These are phyloP conservation scores for Paedocypris micromegethes DNA, from an alignment of 2,797 vertebrate species.

Conservation along the genomic window DNA sequence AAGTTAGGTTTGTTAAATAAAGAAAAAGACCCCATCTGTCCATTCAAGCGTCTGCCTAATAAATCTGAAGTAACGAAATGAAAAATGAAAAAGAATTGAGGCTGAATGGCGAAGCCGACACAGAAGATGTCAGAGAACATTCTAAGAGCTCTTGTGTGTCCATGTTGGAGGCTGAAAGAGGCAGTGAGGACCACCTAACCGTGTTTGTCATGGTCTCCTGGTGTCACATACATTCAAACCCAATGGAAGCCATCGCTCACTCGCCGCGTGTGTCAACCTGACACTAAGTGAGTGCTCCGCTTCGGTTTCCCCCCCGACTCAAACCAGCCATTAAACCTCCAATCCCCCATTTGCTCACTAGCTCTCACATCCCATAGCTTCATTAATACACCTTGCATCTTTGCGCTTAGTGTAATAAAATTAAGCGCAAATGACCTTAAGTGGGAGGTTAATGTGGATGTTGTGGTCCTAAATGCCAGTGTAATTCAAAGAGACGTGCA, in stretches of 20 bases:
- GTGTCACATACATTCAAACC: constrained; percentile 12
- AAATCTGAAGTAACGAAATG: too few species aligned
- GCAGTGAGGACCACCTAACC: too few species aligned
- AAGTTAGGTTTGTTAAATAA: too few species aligned
- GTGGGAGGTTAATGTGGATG: constrained; percentile 21
- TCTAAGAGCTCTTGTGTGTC: too few species aligned
- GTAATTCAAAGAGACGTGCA: constrained; percentile 20
- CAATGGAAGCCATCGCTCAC: constrained; percentile 49
- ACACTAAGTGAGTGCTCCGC: constrained; percentile 50
- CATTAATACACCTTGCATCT: not conserved
- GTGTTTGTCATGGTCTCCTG: not conserved
- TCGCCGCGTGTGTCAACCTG: constrained; percentile 31
- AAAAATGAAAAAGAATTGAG: too few species aligned
- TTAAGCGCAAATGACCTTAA: constrained; percentile 8
- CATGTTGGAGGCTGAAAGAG: too few species aligned
- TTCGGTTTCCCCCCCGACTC: constrained; percentile 45
- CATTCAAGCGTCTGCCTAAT: too few species aligned
- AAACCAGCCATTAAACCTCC: constrained; percentile 47
- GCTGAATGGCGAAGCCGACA: too few species aligned
- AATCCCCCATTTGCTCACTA: constrained; percentile 36
- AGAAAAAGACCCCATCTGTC: too few species aligned
- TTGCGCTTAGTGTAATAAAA: constrained; percentile 14
- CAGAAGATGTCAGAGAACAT: too few species aligned
- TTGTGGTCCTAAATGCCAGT: not conserved
- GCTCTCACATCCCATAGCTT: constrained; percentile 23